phyloP scores from a whole-genome alignment of 35 echinoderm and acorn worm species.

The Lytechinus variegatus region DNA sequence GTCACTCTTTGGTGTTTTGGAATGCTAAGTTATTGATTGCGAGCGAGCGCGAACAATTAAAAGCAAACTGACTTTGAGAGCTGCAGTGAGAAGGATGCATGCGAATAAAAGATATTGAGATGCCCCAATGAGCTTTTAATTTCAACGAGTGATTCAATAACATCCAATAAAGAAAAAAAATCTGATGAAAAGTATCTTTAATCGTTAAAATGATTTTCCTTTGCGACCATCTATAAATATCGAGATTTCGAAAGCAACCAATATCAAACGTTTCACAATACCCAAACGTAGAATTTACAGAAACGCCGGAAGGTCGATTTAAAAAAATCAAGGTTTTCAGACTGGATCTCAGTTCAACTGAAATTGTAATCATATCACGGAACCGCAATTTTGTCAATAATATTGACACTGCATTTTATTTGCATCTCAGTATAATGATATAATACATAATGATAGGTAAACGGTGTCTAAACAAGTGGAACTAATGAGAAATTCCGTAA shows the following conservation, averaged over 20 bases:
- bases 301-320: no score
- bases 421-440: background rate
- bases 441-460: background rate
- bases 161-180: background rate
- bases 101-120: background rate
- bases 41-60: background rate
- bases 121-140: background rate
- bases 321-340: no score
- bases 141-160: background rate
- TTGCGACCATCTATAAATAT: background rate
- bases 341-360: no score
- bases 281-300: no score
- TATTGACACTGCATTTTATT: background rate
- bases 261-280: no score
- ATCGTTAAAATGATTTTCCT: background rate
- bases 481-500: background rate
- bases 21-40: background rate
- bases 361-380: background rate
- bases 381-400: background rate
- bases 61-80: background rate
- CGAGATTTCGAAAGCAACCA: no score
- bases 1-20: conserved; percentile 6
- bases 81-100: background rate
- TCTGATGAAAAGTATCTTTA: background rate
- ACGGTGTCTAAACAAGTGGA: background rate